Conservation (phyloP, 2,113 vertebrate species). For the Pan troglodytes region NHGRI_mPanTro3-v2.1_pri NC_072422.2:28181501-28182000, state of each 20-base stretch:
- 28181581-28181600: background rate
- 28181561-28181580: background rate
- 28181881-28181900: background rate
- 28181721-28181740: background rate
- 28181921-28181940: background rate
- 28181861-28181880: background rate
- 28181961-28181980: background rate
- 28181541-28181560: background rate
- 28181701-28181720: background rate
- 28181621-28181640: background rate
- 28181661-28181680: background rate
- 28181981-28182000: background rate
- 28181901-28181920: background rate
- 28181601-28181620: background rate
- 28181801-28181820: background rate
- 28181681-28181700: background rate
- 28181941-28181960: background rate
- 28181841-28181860: background rate
- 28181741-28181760: background rate
- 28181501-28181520: background rate
- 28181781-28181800: background rate
- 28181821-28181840: background rate
- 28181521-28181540: background rate
- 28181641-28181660: background rate
- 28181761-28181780: background rate